phyloP scores from a whole-genome alignment of 1,140 invertebrate species.

The Leptopilina boulardi region DNA sequence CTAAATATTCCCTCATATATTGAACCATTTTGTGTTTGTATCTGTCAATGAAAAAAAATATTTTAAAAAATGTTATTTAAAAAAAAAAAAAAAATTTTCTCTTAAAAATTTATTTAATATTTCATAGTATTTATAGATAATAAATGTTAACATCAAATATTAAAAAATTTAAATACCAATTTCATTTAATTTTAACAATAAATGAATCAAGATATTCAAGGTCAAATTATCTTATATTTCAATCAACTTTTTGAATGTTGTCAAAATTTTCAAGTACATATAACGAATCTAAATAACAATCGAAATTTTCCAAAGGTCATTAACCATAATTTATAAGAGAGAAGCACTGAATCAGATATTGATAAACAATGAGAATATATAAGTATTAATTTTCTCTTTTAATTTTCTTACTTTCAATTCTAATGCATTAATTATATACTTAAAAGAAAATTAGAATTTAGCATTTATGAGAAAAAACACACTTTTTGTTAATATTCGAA shows the following conservation, averaged over 20 bases:
- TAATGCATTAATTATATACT: background rate
- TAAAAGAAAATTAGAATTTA: too few relatives aligned
- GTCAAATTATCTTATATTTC: background rate
- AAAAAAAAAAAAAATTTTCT: too few relatives aligned
- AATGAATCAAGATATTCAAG: background rate
- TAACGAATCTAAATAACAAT: background rate
- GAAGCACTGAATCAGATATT: background rate
- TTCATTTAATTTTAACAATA: too few relatives aligned
- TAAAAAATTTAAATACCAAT: too few relatives aligned
- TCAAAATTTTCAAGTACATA: background rate
- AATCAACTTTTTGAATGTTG: background rate
- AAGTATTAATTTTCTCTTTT: background rate
- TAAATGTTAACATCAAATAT: too few relatives aligned
- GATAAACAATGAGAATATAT: background rate
- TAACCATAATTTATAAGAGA: background rate
- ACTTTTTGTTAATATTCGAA: too few relatives aligned
- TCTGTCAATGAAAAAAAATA: conserved; percentile 62
- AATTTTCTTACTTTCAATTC: background rate
- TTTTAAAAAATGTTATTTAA: background rate
- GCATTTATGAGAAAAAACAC: too few relatives aligned
- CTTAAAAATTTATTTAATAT: too few relatives aligned
- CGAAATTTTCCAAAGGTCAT: background rate
- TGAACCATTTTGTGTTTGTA: conserved; percentile 87
- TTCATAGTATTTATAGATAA: too few relatives aligned
- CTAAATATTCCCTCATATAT: conserved; percentile 91